Percentiles rank a stretch among this genome's conserved stretches.
These are phyloP conservation scores for Sula dactylatra DNA, from an alignment of 2,113 vertebrate genomes.

Conservation along the genomic window DNA sequence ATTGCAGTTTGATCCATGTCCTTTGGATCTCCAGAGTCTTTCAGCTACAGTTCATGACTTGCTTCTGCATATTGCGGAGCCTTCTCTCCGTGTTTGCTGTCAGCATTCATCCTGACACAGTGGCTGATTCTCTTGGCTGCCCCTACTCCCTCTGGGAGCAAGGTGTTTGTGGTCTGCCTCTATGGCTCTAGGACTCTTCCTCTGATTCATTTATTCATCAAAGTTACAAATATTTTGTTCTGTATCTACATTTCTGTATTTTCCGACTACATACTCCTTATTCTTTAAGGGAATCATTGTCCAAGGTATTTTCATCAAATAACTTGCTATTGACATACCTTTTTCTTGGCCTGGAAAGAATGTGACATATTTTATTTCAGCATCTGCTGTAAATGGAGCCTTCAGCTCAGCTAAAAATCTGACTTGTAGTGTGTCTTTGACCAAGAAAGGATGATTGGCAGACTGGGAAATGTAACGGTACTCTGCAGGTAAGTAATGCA, in stretches of 20 bases:
- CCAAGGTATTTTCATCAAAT: not conserved
- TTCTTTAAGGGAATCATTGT: not conserved
- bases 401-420: not conserved
- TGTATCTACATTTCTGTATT: not conserved
- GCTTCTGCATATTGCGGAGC: not conserved
- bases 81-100: not conserved
- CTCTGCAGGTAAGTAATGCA: not conserved
- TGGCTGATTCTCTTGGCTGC: not conserved
- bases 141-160: not conserved
- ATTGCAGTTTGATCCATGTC: not conserved
- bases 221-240: not conserved
- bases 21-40: not conserved
- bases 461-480: not conserved
- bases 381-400: not conserved
- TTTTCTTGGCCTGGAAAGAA: not conserved
- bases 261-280: not conserved
- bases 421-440: not conserved
- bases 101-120: fast-evolving
- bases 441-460: not conserved
- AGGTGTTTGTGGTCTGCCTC: not conserved
- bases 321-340: not conserved
- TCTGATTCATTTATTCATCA: not conserved
- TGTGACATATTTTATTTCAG: not conserved
- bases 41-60: not conserved
- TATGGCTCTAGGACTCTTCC: not conserved